Base-by-base conservation (phyloP, 2,113 vertebrate species). In the Oceanodroma tethys region DNA sequence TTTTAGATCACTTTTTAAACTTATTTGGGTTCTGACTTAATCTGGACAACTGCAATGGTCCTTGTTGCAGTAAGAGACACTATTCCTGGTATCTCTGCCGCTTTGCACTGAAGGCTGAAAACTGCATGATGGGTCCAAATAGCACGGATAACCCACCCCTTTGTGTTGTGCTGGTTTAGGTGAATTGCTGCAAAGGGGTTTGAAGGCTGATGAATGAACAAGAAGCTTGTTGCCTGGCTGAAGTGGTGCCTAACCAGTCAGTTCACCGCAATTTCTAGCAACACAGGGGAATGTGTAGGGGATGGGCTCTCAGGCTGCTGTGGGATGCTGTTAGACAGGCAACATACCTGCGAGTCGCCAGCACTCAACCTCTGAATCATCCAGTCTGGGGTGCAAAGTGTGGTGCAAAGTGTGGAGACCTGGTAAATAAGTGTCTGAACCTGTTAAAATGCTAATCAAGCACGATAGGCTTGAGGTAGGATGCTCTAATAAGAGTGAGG, bases 101-200 rank as follows among this genome's bases (percentile, higher is more conserved):
- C 32, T 85, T 68, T 63, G 40, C n/a, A 6, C 23, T 13, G 42
- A 56, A 52, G 66, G 25, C n/a, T 36, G n/a, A 56, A 66, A 56
- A 55, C 6, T 16, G 26, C 56, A 11, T 1, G 13, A 19, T 11
- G 32, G n/a, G 6, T 23, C 18, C 27, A 12, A n/a, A 34, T 0
- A 65, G 60, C 38, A 76, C 1, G 0, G 32, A 11, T 4, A 70
- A 9, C 21, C 20, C 13, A 22, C 19, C 40, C 2, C 8, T 26
- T 43, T 9, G 5, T 2, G 25, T 9, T 38, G 11, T 27, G 16
- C 30, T 38, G 47, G 11, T 10, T 47, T 32, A 14, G n/a, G 2
- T 30, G 40, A 38, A 13, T 7, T 0, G 0, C 63, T 53, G 10
- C 78, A 47, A 18, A 65, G 27, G 36, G 47, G 14, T 16, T 13